phyloP scores from a whole-genome alignment of 1,140 invertebrate species.

The Anoplophora glabripennis region DNA sequence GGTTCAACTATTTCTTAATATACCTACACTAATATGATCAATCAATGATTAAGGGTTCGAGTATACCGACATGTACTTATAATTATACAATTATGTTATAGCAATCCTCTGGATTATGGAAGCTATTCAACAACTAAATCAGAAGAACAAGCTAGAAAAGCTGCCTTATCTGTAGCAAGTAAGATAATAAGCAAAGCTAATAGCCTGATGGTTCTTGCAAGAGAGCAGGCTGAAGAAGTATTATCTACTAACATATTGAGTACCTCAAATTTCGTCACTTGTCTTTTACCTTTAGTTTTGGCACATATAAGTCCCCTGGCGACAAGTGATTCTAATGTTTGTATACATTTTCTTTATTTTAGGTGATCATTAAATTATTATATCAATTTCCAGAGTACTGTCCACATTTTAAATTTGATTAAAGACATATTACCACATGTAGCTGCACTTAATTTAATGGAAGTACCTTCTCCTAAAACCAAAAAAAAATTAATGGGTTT shows the following conservation, averaged over 20 bases:
- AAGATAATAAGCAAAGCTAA: constrained; percentile 72
- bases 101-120: constrained; percentile 64
- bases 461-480: constrained; percentile 30
- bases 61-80: too few species aligned
- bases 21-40: too few species aligned
- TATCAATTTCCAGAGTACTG: constrained; percentile 66
- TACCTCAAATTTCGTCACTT: constrained; percentile 61
- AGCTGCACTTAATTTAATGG: constrained; percentile 75
- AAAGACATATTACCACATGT: constrained; percentile 89
- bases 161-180: constrained; percentile 67
- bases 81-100: constrained; percentile 37
- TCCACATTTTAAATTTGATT: constrained; percentile 86
- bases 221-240: constrained; percentile 59
- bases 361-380: neutral
- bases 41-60: too few species aligned
- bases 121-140: constrained; percentile 64
- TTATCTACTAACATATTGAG: constrained; percentile 57
- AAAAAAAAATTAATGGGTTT: constrained; percentile 26
- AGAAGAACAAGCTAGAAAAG: constrained; percentile 70
- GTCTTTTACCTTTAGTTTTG: constrained; percentile 73
- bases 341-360: neutral
- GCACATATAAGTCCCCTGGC: constrained; percentile 79
- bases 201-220: constrained; percentile 67
- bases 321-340: constrained; percentile 76
- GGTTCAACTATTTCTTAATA: too few species aligned